These are phyloP conservation scores for Calameuta pallipes DNA, from an alignment of 2,888 invertebrate species.

Conservation along the genomic window DNA sequence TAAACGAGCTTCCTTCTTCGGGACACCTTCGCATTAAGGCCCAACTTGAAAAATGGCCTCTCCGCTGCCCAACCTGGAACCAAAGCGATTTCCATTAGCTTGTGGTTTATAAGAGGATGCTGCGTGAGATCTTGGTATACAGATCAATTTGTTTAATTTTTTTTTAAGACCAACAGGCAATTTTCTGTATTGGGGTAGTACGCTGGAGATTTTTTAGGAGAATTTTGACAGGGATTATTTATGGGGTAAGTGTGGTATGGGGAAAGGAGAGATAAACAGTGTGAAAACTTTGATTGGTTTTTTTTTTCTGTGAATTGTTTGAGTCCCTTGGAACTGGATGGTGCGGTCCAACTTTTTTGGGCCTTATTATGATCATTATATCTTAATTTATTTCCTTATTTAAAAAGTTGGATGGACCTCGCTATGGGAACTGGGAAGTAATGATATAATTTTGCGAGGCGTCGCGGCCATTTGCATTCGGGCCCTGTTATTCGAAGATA, in stretches of 20 bases:
- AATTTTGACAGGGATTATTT: neutral
- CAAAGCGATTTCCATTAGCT: neutral
- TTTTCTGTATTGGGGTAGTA: neutral
- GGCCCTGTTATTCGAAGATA: slow-evolving; percentile 27
- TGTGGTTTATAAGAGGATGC: neutral
- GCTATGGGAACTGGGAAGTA: slow-evolving; percentile 33
- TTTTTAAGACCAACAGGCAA: neutral
- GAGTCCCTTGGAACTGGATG: neutral
- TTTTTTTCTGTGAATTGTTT: neutral
- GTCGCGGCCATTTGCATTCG: slow-evolving; percentile 44
- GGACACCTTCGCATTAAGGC: slow-evolving; percentile 12
- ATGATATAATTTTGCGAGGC: slow-evolving; percentile 49
- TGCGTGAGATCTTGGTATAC: neutral
- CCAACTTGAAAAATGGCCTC: slow-evolving; percentile 5
- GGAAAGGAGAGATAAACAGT: neutral
- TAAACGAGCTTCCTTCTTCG: slow-evolving; percentile 42
- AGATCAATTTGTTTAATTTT: neutral
- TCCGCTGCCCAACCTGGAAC: neutral
- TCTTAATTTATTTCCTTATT: slow-evolving; percentile 56
- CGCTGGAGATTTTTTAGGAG: neutral
- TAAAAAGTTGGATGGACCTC: slow-evolving; percentile 35
- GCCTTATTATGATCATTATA: slow-evolving; percentile 54
- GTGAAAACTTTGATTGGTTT: neutral
- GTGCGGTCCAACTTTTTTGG: slow-evolving; percentile 15
- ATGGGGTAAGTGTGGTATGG: neutral